Percentiles rank a stretch among this genome's conserved stretches.
phyloP scores from a whole-genome alignment of 1,140 invertebrate species.

The Bombus affinis region DNA sequence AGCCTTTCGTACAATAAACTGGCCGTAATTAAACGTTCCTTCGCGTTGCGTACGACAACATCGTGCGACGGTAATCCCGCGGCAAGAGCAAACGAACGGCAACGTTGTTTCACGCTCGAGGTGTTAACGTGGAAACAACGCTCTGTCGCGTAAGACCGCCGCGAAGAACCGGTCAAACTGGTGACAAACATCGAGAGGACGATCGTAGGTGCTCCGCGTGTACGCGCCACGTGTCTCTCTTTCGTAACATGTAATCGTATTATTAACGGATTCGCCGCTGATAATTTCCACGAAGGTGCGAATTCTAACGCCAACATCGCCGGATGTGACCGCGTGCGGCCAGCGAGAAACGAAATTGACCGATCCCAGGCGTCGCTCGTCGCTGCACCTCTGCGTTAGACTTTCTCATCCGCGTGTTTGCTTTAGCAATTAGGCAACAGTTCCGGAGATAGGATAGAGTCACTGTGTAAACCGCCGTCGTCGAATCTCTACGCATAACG shows the following conservation, averaged over 20 bases:
- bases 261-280: constrained; percentile 28
- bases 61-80: not conserved
- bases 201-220: not conserved
- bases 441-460: constrained; percentile 65
- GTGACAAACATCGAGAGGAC: not conserved
- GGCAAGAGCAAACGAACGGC: not conserved
- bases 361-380: constrained; percentile 35
- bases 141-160: not conserved
- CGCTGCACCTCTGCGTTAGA: constrained; percentile 54
- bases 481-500: constrained; percentile 60
- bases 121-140: not conserved
- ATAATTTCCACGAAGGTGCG: constrained; percentile 45
- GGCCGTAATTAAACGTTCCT: not conserved
- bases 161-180: not conserved
- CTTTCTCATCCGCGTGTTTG: constrained; percentile 64
- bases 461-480: constrained; percentile 59
- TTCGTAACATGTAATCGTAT: constrained; percentile 30
- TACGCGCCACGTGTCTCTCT: constrained; percentile 43
- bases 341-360: constrained; percentile 44
- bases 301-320: constrained; percentile 45
- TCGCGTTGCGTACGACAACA: no score
- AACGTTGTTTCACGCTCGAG: not conserved
- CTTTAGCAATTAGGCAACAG: constrained; percentile 60
- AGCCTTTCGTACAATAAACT: not conserved
- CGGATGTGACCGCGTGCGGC: constrained; percentile 19